Evolutionary conservation across 2,888 invertebrate genomes (phyloP), one percentile per base, ranked within the genome.

Genomic region (Lamproptera curius): DNA sequence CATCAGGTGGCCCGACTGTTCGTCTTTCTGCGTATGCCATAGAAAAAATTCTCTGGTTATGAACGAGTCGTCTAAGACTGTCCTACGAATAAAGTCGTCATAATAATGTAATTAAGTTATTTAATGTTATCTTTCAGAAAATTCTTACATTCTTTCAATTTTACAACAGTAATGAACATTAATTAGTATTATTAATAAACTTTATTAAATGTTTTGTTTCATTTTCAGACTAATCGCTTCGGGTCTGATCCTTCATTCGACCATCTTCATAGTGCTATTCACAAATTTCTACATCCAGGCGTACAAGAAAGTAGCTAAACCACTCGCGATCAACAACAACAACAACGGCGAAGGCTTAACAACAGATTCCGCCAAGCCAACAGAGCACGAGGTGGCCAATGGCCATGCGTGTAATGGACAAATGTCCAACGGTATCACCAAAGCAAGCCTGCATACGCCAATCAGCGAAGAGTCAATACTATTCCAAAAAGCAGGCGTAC

Each of bases 211-310:
- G 3, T 5, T 20, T 20, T 31, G 11, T 31, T 31, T 3, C 52
- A 2, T 16, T 70, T 73, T 10, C 72, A 88, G 88, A 55, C 64
- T 95, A 61, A 92, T 96, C 50, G 95, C 95, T 1, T 88, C 90
- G 1, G 90, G 95, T 14, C 86, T 95, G 57, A 91, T 93, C 43
- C 86, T 95, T 8, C 95, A 95, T 73, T 93, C 95, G 4, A 88
- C 92, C 26, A 95, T 98, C 66, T 98, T 98, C 90, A 96, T 97
- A 79, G 91, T 90, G 11, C 91, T 98, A 49, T 98, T 97, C 89
- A 93, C 92, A 65, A 93, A 97, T 82, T 98, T 97, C 90, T 98
- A 97, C 85, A 90, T 93, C 58, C 93, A 93, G 72, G 93, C 95
- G 16, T 97, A 97, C 86, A 90, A 89, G 59, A 70, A 72, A 38